A percentile compares a stretch with the other conserved stretches of the same genome.
Evolutionary conservation across 2,797 vertebrate species (phyloP).

Genomic region (Columba guinea): DNA sequence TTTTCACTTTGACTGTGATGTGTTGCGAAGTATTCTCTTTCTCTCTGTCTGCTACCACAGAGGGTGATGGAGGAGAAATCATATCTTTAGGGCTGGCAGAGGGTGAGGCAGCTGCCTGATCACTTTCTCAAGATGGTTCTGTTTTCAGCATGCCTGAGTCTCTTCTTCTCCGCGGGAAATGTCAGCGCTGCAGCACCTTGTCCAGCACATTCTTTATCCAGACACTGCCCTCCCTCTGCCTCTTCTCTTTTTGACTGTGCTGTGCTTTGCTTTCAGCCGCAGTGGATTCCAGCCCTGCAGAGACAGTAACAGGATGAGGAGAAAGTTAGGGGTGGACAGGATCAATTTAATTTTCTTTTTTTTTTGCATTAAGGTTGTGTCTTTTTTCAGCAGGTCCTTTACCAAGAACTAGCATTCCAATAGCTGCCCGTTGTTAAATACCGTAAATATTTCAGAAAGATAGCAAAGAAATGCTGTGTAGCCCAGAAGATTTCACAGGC

Average conservation of each 20-base stretch:
- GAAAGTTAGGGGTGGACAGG: background rate
- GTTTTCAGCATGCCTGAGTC: conserved; percentile 26
- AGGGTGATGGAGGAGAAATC: background rate
- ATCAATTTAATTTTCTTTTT: background rate
- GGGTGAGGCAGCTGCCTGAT: background rate
- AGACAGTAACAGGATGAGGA: background rate
- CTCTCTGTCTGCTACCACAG: background rate
- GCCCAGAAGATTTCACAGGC: background rate
- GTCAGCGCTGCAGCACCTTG: background rate
- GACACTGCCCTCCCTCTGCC: background rate
- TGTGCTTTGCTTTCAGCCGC: background rate
- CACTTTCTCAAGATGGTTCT: background rate
- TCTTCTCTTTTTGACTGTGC: background rate
- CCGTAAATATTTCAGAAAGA: background rate
- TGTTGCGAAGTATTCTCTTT: background rate
- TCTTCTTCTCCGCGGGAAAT: background rate
- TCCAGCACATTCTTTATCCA: background rate
- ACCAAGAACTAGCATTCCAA: background rate
- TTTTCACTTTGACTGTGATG: background rate
- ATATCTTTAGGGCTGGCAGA: background rate
- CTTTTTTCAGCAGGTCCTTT: background rate
- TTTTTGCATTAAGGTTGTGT: background rate
- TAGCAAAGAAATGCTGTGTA: background rate
- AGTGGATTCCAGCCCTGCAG: background rate
- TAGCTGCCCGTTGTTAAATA: background rate